phyloP scores from a whole-genome alignment of 2,888 invertebrate species.

The Pomacea canaliculata region DNA sequence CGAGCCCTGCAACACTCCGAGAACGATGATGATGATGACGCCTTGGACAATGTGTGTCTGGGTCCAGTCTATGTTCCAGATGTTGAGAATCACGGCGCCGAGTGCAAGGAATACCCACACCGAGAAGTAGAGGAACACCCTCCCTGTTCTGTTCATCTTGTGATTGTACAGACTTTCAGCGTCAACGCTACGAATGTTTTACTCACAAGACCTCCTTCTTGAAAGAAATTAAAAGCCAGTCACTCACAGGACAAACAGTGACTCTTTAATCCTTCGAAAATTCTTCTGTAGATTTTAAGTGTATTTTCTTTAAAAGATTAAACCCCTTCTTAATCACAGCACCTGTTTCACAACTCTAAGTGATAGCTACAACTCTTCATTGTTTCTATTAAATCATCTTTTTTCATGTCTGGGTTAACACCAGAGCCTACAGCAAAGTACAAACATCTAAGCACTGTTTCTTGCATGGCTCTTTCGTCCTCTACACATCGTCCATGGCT shows the following conservation, averaged over 20 bases:
- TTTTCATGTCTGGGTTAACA: background rate
- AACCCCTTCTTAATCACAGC: too few species aligned
- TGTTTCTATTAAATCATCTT: background rate
- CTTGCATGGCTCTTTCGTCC: background rate
- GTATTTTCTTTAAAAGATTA: too few species aligned
- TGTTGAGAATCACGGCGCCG: constrained; percentile 47
- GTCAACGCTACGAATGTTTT: background rate
- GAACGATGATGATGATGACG: constrained; percentile 48
- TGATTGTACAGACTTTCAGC: constrained; percentile 9
- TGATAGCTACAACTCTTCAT: background rate
- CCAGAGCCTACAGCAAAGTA: background rate
- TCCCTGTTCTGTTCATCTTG: constrained; percentile 45
- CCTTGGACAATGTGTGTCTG: constrained; percentile 50
- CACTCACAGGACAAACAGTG: background rate
- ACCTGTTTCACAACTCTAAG: too few species aligned
- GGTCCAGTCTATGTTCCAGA: constrained; percentile 58
- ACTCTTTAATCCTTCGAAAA: too few species aligned
- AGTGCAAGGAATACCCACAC: constrained; percentile 52
- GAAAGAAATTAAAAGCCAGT: background rate
- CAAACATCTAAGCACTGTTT: background rate
- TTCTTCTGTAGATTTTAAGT: too few species aligned
- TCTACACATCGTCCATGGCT: background rate
- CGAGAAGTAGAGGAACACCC: constrained; percentile 52
- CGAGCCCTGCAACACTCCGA: constrained; percentile 55
- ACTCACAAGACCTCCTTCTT: background rate